phyloP scores from a whole-genome alignment of 2,797 vertebrate genomes.

The Sylvilagus floridanus region DNA sequence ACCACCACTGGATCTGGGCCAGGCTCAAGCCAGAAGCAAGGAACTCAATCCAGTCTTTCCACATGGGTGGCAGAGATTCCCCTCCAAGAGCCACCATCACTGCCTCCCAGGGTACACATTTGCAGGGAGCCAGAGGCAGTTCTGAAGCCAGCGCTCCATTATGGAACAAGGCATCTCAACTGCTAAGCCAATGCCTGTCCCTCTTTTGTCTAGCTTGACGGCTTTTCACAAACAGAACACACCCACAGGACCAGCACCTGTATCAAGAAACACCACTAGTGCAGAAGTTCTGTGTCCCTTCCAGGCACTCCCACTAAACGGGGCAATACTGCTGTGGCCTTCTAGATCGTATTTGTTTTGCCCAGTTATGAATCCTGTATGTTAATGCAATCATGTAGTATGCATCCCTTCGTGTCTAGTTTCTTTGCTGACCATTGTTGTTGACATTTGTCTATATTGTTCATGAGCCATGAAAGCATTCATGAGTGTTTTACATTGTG shows the following conservation, averaged over 20 bases:
- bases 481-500: not conserved
- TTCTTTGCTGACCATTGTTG: not conserved
- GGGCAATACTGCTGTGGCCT: not conserved
- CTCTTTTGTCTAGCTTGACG: not conserved
- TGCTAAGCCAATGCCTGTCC: too few relatives aligned
- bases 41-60: too few relatives aligned
- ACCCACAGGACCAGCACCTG: not conserved
- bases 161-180: too few relatives aligned
- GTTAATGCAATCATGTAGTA: not conserved
- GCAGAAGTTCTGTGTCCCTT: not conserved
- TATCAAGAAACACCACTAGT: not conserved
- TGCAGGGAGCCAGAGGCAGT: too few relatives aligned
- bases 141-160: too few relatives aligned
- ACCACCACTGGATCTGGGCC: too few relatives aligned
- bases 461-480: not conserved
- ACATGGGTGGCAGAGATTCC: too few relatives aligned
- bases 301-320: not conserved
- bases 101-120: too few relatives aligned
- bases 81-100: too few relatives aligned
- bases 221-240: conserved; percentile 21
- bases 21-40: too few relatives aligned
- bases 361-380: not conserved
- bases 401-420: not conserved
- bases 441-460: conserved; percentile 17
- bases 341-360: not conserved